Percentiles rank a stretch among this genome's conserved stretches.
These are phyloP conservation scores for Caenorhabditis tropicalis DNA, from an alignment of 1,140 invertebrate genomes.

Conservation along the genomic window DNA sequence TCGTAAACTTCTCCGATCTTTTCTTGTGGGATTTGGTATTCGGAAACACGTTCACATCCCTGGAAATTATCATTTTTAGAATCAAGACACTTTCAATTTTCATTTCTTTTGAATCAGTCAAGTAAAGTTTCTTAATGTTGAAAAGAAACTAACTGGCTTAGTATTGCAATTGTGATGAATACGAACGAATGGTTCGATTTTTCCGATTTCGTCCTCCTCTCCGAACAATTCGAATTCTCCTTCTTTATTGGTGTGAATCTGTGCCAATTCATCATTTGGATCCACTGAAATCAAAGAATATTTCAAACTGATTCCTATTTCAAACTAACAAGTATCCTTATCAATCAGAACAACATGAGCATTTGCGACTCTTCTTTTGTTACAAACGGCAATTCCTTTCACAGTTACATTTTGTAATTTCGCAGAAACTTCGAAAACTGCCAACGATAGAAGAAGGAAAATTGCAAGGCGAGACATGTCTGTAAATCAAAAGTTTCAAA, in stretches of 20 bases:
- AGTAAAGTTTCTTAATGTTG: no score
- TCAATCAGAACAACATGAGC: conserved; percentile 39
- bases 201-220: conserved; percentile 54
- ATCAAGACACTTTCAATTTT: no score
- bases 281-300: conserved; percentile 32
- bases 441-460: not conserved
- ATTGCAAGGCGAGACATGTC: conserved; percentile 13
- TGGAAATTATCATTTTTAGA: not conserved
- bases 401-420: conserved; percentile 49
- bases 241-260: conserved; percentile 51
- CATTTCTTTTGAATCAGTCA: no score
- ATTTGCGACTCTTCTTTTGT: conserved; percentile 47
- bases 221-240: conserved; percentile 53
- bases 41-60: conserved; percentile 35
- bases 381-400: conserved; percentile 46
- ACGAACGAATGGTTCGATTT: conserved; percentile 52
- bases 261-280: conserved; percentile 47
- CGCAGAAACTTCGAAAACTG: not conserved
- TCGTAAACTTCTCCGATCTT: conserved; percentile 34
- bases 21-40: conserved; percentile 41
- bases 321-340: conserved; percentile 46
- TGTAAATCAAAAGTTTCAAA: not conserved
- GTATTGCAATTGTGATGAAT: conserved; percentile 50
- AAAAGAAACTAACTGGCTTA: conserved; percentile 9
- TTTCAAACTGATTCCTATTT: not conserved